Conservation (phyloP, 2,797 vertebrate species). For the Sebastes hopkinsi region DNA sequence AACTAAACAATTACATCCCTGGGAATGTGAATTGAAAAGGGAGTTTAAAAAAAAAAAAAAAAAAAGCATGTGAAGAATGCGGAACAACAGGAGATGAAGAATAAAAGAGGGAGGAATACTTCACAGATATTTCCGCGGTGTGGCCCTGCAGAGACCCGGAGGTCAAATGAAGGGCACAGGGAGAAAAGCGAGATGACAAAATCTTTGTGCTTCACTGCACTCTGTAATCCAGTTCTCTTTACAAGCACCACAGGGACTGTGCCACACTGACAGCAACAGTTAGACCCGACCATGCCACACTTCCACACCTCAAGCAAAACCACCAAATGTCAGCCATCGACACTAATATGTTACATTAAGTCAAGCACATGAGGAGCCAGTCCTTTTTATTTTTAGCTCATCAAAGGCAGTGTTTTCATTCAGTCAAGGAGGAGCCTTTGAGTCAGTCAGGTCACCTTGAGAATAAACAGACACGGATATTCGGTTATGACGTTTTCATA, state of each 20-base stretch:
- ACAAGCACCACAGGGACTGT: slow-evolving; percentile 57
- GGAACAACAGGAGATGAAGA: not conserved
- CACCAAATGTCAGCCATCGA: slow-evolving; percentile 9
- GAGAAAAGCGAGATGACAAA: slow-evolving; percentile 56
- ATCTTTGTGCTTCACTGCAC: slow-evolving; percentile 56
- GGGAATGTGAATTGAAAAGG: slow-evolving; percentile 14
- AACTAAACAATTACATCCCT: slow-evolving; percentile 33
- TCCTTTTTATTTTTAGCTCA: not conserved
- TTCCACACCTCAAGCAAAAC: slow-evolving; percentile 37
- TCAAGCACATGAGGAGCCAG: slow-evolving; percentile 3
- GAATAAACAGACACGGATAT: not conserved
- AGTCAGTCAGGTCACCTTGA: slow-evolving; percentile 32
- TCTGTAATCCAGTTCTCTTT: slow-evolving; percentile 52
- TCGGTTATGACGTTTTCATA: not conserved
- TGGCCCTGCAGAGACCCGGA: slow-evolving; percentile 37
- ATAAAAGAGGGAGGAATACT: not conserved
- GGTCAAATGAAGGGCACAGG: slow-evolving; percentile 67
- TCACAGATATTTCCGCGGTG: slow-evolving; percentile 3
- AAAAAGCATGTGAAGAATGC: not conserved
- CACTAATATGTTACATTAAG: not conserved
- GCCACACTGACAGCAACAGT: slow-evolving; percentile 56
- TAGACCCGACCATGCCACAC: slow-evolving; percentile 46
- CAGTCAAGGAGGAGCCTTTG: not conserved
- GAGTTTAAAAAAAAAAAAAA: not conserved
- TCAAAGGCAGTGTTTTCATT: slow-evolving; percentile 5